Evolutionary conservation across 2,888 invertebrate species (phyloP).

Genomic region (Campaea margaritaria): DNA sequence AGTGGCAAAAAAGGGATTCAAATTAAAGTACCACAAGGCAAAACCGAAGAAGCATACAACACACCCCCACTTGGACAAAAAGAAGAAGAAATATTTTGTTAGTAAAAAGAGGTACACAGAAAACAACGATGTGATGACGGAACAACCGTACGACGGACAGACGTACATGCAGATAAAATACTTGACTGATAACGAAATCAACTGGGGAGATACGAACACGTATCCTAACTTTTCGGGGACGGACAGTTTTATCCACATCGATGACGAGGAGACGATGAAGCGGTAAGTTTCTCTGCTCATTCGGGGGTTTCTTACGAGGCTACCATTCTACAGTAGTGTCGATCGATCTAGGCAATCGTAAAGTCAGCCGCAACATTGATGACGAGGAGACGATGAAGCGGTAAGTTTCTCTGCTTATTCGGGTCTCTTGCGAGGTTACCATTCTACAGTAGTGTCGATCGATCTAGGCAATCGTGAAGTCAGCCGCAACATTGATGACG

Average conservation of each 20-base stretch:
- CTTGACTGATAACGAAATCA: conserved; percentile 70
- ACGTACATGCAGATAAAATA: conserved; percentile 83
- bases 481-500: too few species aligned
- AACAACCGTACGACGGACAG: conserved; percentile 70
- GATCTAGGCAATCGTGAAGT: too few species aligned
- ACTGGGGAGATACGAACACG: conserved; percentile 75
- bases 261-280: conserved; percentile 94
- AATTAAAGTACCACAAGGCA: conserved; percentile 64
- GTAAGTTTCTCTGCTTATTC: too few species aligned
- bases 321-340: too few species aligned
- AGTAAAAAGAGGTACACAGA: conserved; percentile 61
- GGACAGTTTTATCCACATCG: conserved; percentile 95
- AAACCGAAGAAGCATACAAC: conserved; percentile 65
- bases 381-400: too few species aligned
- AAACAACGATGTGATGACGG: conserved; percentile 64
- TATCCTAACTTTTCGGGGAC: conserved; percentile 93
- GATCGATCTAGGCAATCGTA: too few species aligned
- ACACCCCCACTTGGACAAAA: conserved; percentile 59
- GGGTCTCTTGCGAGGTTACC: too few species aligned
- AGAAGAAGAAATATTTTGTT: conserved; percentile 66
- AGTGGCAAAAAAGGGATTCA: conserved; percentile 75
- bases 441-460: too few species aligned
- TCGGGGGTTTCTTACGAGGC: background rate
- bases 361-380: too few species aligned
- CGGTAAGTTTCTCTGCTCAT: conserved; percentile 79